Evolutionary conservation across 2,797 vertebrate genomes (phyloP), one percentile per base, ranked within the genome.

Genomic region (Macropodus opercularis): DNA sequence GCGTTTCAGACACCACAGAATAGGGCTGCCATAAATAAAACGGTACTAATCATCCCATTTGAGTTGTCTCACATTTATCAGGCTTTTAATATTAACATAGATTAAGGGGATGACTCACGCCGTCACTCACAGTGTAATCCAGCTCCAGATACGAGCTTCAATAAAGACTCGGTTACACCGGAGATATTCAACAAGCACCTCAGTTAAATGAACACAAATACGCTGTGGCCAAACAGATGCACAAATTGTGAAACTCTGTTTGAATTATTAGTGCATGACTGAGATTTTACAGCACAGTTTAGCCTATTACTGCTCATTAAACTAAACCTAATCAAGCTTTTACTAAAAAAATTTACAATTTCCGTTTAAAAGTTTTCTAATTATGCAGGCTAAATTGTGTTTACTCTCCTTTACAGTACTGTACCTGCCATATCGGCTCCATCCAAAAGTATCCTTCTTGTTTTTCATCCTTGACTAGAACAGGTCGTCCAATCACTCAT

Each of bases 61-160:
- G 72, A 77, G 75, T 60, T 49, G 67, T 83, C 70, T 84, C 76
- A 69, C 80, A 92, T 90, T 89, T 85, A 92, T 89, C 83, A 89
- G 80, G 65, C 82, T 89, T 87, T 91, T 90, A 90, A 90, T 90
- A 91, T 87, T 87, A 87, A 83, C 85, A 84, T 79, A 84, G 85
- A 87, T 87, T 88, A 91, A 87, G 81, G 80, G 78, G 80, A 75
- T 55, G 75, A 78, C 77, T 82, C 73, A 63, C 66, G 63, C 75
- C 67, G 85, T 85, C 77, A 82, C 69, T 81, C 78, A 79, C 64
- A 69, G 72, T 22, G 57, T 55, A 54, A 72, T 79, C 52, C 44
- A 70, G 67, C 60, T 82, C 69, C 57, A 76, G 59, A 77, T 81
- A 63, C 46, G 15, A 71, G 62, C 62, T 14, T 4, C 2, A 23